Base-by-base conservation (phyloP, 1,140 invertebrate species). In the Drosophila aff. region DNA sequence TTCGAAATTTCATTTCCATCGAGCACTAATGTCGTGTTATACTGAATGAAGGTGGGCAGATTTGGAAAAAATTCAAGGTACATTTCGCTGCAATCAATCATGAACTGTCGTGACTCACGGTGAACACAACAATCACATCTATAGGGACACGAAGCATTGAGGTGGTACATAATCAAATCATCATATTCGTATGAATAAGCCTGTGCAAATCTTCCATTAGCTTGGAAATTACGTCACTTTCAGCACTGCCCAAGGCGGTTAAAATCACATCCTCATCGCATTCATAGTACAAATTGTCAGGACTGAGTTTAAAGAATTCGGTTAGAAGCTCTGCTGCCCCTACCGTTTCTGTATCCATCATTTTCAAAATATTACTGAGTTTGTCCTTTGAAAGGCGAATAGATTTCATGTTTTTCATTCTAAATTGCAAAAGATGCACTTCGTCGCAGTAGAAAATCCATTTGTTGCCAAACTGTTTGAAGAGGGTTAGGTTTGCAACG, bases 391-490 rank as follows among this genome's bases (percentile, higher is more conserved):
- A 13, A 16, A 64, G 43, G 4, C 38, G 26, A 13, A 64, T 3
- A 11, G 7, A 9, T 15, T 23, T 57, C 6, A 7, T 5, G 6
- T 1, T n/a, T 1, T 21, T 6, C 23, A 8, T 16, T 41, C 36
- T 28, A 2, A 33, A 57, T 5, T n/a, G 15, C 9, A 31, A 7
- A 16, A 64, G 18, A 18, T 58, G 4, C 4, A 0, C 1, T 26
- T 64, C 44, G 13, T 49, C 33, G 59, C 33, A 63, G 31, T 33
- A 31, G 13, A 64, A 26, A 47, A 23, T 64, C 59, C 65, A 67
- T 49, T 31, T 36, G 44, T 64, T 67, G 7, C 59, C 65, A 7
- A 4, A 10, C 18, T 63, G 65, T 6, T 10, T 3, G 18, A 64
- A 67, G 10, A 16, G 1, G 13, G 0, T 23, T 23, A 64, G 8